phyloP scores from a whole-genome alignment of 2,113 vertebrate species.

The Pygoscelis adeliae region DNA sequence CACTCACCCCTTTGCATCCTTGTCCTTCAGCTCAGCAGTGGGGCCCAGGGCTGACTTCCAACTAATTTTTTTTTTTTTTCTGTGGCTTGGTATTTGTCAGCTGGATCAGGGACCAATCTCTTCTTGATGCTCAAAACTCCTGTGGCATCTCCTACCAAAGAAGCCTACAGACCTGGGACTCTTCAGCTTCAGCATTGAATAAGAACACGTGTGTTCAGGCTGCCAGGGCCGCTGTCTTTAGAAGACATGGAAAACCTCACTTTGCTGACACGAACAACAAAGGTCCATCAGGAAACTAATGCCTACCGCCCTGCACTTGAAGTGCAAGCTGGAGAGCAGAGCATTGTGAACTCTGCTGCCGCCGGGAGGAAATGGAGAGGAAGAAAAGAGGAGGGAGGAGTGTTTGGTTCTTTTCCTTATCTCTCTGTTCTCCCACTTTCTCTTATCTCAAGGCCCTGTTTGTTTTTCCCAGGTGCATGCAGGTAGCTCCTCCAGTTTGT shows the following conservation, averaged over 20 bases:
- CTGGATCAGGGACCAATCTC: no score
- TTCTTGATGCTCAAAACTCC: neutral
- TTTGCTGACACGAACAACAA: neutral
- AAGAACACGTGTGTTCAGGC: accelerated
- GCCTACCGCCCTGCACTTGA: neutral
- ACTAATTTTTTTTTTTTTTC: neutral
- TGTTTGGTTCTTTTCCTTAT: neutral
- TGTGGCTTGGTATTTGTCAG: neutral
- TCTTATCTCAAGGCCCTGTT: neutral
- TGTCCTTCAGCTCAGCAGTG: neutral
- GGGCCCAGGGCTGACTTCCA: neutral
- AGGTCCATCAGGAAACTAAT: neutral
- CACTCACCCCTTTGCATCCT: neutral
- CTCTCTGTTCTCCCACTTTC: neutral
- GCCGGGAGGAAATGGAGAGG: neutral
- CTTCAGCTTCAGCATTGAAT: neutral
- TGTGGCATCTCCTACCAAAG: accelerated
- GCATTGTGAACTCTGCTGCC: neutral
- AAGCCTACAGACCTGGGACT: neutral
- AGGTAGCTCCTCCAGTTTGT: neutral
- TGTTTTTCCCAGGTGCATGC: constrained; percentile 20
- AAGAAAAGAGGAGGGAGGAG: neutral
- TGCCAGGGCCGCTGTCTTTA: neutral
- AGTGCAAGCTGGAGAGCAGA: neutral
- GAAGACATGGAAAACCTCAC: neutral